Base-by-base conservation (phyloP, 2,797 vertebrate genomes). In the Sylvia borin region DNA sequence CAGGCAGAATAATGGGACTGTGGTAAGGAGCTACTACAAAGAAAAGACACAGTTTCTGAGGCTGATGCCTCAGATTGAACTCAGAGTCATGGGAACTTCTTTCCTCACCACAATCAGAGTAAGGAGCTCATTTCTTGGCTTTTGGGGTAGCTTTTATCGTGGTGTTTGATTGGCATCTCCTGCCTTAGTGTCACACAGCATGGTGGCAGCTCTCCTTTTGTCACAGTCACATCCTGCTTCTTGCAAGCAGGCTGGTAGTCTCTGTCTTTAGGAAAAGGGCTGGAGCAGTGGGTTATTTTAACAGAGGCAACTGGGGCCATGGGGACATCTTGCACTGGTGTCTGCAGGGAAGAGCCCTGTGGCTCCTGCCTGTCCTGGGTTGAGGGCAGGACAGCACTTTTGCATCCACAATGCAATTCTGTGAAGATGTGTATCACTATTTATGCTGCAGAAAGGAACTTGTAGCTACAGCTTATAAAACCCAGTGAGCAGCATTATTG, bases 271-370 rank as follows among this genome's bases (percentile, higher is more conserved):
- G 66, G 60, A 32, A 36, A 61, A 75, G 31, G 54, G 62, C 32
- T 57, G 50, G 58, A 87, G 34, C 47, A 64, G 43, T 22, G 47
- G n/a, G 11, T 55, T 71, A 42, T 82, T 90, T 81, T 47, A 68
- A 51, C 34, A 60, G 50, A 40, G 65, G 38, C 32, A n/a, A 15
- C 48, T 3, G 1, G 51, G 51, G 15, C 42, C 2, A 0, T 9
- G 48, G 38, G 13, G 43, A n/a, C 0, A 3, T 58, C 65, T 53
- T 19, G 9, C 4, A 1, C 27, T 8, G 1, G 4, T 47, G n/a
- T 31, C 66, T 53, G 24, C 43, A 61, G 38, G 40, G 54, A 88
- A 48, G 64, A 74, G 53, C n/a, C 16, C 38, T 40, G 29, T 68
- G 42, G 38, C 54, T 81, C 24, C 55, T 70, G 47, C 48, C 34